Base-by-base conservation (phyloP, 2,888 invertebrate genomes). In the Fragum sueziense region DNA sequence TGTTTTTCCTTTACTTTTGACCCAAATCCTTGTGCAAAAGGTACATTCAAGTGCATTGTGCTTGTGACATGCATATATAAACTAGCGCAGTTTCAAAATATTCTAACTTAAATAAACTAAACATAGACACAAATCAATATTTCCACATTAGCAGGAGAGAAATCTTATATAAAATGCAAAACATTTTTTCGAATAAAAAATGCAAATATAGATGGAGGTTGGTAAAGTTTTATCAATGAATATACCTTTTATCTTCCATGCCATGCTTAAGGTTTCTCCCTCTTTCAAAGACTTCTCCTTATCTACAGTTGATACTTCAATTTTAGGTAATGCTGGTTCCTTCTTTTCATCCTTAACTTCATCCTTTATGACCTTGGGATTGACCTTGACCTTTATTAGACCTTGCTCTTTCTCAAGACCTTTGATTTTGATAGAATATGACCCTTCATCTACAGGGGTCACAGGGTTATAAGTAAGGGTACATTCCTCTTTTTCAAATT, bases 361-460 rank as follows among this genome's bases (percentile, higher is more conserved):
- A 14, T 47, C 47, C n/a, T 47, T 2, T 47, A 20, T 47, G 47
- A 47, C 47, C 47, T 41, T 34, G 2, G 67, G 67, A 25, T 20
- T 67, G n/a, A 69, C 69, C 69, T 69, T 69, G 29, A 69, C 69
- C 51, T 52, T 31, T n/a, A 69, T 31, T 20, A 29, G 69, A 69
- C 69, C 51, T 51, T 31, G 29, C 6, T 69, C 69, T 52, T 29
- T 22, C 2, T 69, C 51, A 29, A 52, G 29, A 9, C 52, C 69
- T 52, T 69, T 52, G 31, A 69, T 52, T 31, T 52, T 70, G 33
- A 70, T 57, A 11, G 37, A 27, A 31, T 71, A 71, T 14, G 27
- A 47, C 17, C 37, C 71, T 27, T 25, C 25, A 29, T 71, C 71
- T 29, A 1, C 27, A 29, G 47, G 3, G 9, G 47, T 17, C 25